A percentile compares a stretch with the other conserved stretches of the same genome.
These are phyloP conservation scores for Loris lydekkerianus DNA, from an alignment of 2,797 vertebrate genomes.

Conservation along the genomic window DNA sequence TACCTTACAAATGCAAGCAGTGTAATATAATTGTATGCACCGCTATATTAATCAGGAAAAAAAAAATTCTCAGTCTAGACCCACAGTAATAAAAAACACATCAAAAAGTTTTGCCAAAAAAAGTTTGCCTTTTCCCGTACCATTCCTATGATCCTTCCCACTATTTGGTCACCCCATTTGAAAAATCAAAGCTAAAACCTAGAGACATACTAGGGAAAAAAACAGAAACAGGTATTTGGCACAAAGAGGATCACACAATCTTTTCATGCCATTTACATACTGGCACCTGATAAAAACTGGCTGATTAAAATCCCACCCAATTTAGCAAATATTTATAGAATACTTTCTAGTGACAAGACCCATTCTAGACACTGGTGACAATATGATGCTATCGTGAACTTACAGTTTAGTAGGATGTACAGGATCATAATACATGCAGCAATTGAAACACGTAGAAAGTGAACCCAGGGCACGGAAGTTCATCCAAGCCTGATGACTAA, in stretches of 20 bases:
- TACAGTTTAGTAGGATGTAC: background rate
- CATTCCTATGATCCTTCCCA: background rate
- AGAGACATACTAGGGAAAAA: background rate
- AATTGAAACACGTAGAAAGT: background rate
- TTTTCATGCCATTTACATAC: background rate
- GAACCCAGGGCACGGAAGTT: background rate
- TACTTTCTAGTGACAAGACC: background rate
- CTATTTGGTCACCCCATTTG: background rate
- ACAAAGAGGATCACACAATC: background rate
- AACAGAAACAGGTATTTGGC: background rate
- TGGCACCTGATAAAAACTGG: constrained; percentile 22
- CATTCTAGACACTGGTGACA: background rate
- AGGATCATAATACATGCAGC: background rate
- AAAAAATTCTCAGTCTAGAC: background rate
- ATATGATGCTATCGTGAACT: background rate
- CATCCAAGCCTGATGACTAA: background rate
- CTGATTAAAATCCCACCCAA: background rate
- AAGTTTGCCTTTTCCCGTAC: background rate
- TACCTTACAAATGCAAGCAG: too few relatives aligned
- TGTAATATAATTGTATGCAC: too few relatives aligned
- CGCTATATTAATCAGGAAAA: background rate
- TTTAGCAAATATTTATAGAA: background rate
- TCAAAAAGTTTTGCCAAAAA: background rate
- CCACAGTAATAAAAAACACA: background rate
- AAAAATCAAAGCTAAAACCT: constrained; percentile 37